Evolutionary conservation across 2,888 invertebrate genomes (phyloP), one percentile per base, ranked within the genome.

Genomic region (Andrena bucephala): DNA sequence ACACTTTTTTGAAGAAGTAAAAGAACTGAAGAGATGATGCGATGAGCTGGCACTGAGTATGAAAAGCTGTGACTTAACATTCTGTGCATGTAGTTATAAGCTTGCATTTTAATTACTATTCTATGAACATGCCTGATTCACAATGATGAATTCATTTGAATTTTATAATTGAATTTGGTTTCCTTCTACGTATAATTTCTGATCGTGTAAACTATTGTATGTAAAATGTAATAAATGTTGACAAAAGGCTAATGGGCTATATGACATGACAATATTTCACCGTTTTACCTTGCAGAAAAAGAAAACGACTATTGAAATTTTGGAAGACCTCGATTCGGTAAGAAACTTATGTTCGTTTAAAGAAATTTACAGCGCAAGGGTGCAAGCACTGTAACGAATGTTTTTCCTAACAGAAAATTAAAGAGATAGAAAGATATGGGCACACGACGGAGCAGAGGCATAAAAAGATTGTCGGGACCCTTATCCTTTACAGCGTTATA

Each of bases 401-500:
- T 87, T 85, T 87, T 72, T 71, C 62, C 87, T 90, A 65, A 65
- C 87, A 96, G 94, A 96, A 98, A 92, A 98, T 99, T 70, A 96
- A 96, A 90, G 95, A 95, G 50, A 97, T 98, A 76, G 97, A 98
- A 92, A 96, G 96, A 91, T 97, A 97, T 95, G 96, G 97, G 24
- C 95, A 96, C 70, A 96, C 96, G 91, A 98, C 98, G 29, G 97
- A 98, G 92, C 96, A 97, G 91, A 96, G 96, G 60, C 97, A 97
- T 93, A 97, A 97, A 92, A 96, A 96, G 68, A 96, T 98, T 84
- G 96, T 98, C 67, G 97, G 97, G 59, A 96, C 97, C 89, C 96
- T 99, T 71, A 95, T 97, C 48, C 93, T 96, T 50, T 95, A 96
- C 87, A 96, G 97, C 2, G 96, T 97, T 54, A 96, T 96, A 16